phyloP scores from a whole-genome alignment of 2,113 vertebrate species.

The Cyprinus carpio region DNA sequence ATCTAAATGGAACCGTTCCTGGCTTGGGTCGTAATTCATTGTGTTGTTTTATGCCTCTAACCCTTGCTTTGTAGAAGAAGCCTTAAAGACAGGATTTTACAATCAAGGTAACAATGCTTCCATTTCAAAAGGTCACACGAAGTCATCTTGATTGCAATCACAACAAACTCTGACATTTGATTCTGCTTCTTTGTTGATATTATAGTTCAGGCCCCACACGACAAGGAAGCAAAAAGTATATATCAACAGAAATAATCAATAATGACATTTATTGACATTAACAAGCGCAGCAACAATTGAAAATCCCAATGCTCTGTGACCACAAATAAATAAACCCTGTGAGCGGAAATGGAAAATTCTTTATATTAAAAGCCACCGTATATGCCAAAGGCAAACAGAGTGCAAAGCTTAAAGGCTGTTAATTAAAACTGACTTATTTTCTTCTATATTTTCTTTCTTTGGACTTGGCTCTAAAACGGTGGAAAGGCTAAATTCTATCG shows the following conservation, averaged over 20 bases:
- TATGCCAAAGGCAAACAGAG: constrained; percentile 18
- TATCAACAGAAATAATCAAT: constrained; percentile 58
- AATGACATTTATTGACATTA: constrained; percentile 64
- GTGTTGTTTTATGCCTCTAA: constrained; percentile 1
- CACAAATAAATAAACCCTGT: constrained; percentile 37
- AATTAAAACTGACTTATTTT: constrained; percentile 46
- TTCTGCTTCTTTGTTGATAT: constrained; percentile 45
- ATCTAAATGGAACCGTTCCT: constrained; percentile 29
- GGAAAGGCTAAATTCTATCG: not conserved
- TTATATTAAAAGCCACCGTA: constrained; percentile 38
- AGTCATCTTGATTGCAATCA: constrained; percentile 57
- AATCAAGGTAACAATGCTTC: constrained; percentile 51
- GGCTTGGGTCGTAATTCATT: constrained; percentile 31
- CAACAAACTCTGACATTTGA: constrained; percentile 56
- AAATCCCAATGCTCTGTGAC: constrained; percentile 29
- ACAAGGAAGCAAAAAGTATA: constrained; percentile 17
- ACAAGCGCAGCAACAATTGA: constrained; percentile 42
- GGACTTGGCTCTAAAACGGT: not conserved
- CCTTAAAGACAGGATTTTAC: constrained; percentile 39
- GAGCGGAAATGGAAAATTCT: constrained; percentile 28
- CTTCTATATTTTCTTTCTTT: not conserved
- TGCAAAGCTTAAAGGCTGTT: constrained; percentile 48
- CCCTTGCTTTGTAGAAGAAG: constrained; percentile 19
- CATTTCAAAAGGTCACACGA: constrained; percentile 54
- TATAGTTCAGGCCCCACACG: constrained; percentile 20